Percentiles rank a stretch among this genome's conserved stretches.
phyloP scores from a whole-genome alignment of 1,140 invertebrate genomes.

The Trinorchestia longiramus region DNA sequence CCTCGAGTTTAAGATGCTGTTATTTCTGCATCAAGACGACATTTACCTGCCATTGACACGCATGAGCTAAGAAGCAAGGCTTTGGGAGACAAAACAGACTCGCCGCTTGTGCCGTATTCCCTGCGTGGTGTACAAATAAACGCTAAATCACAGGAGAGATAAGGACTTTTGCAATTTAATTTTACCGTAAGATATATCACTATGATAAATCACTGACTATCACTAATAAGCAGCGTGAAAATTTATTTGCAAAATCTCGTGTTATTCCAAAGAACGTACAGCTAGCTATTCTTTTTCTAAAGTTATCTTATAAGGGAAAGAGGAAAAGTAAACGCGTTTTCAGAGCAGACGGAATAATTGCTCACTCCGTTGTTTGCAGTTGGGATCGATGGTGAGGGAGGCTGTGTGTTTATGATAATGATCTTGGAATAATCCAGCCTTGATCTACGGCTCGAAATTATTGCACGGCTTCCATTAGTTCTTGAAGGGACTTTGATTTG shows the following conservation, averaged over 20 bases:
- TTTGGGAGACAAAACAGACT: neutral
- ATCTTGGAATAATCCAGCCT: conserved; percentile 35
- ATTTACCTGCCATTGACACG: neutral
- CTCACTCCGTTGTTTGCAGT: neutral
- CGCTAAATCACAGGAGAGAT: neutral
- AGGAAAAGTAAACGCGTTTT: neutral
- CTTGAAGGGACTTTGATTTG: conserved; percentile 12
- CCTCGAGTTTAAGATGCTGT: neutral
- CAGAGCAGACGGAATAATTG: neutral
- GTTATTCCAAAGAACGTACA: neutral
- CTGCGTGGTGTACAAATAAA: neutral
- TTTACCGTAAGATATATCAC: neutral
- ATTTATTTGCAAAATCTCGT: neutral
- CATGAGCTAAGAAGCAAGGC: neutral
- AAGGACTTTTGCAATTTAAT: neutral
- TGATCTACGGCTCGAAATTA: conserved; percentile 38
- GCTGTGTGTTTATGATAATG: conserved; percentile 45
- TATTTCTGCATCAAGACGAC: neutral
- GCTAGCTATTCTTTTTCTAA: neutral
- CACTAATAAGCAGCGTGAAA: neutral
- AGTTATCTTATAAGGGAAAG: neutral
- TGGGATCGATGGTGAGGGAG: conserved; percentile 7
- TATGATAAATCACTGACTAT: neutral
- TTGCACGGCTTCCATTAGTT: neutral
- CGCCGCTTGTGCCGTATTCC: neutral